Evolutionary conservation across 2,888 invertebrate genomes (phyloP).

Genomic region (Euplexia lucipara): DNA sequence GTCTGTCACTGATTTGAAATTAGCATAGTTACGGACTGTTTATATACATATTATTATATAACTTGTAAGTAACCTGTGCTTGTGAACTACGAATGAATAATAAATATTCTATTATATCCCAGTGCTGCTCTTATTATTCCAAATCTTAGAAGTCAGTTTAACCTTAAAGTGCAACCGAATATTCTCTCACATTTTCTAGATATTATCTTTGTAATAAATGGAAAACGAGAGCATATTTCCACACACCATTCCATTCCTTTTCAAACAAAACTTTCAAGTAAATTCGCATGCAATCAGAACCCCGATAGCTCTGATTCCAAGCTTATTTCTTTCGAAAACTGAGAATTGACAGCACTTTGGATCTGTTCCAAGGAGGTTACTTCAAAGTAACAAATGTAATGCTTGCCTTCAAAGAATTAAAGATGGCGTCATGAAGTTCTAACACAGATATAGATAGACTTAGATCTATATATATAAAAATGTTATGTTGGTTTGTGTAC

Average conservation of each 20-base stretch:
- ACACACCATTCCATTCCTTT: slow-evolving; percentile 30
- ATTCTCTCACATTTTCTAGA: background rate
- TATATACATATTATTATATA: no score
- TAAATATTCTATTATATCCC: no score
- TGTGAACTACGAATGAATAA: no score
- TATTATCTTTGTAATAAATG: slow-evolving; percentile 15
- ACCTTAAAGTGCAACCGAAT: slow-evolving; percentile 1
- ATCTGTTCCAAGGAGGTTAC: slow-evolving; percentile 59
- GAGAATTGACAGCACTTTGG: slow-evolving; percentile 62
- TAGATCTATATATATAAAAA: no score
- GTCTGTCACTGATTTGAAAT: no score
- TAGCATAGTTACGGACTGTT: no score
- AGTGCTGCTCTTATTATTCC: background rate
- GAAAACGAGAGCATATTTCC: background rate
- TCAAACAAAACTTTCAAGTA: slow-evolving; percentile 31
- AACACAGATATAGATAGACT: slow-evolving; percentile 2
- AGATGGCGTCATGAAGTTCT: slow-evolving; percentile 27
- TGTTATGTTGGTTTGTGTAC: no score
- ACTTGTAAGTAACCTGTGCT: no score
- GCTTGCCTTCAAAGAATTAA: slow-evolving; percentile 33
- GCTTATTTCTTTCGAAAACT: slow-evolving; percentile 46
- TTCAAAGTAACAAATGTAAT: slow-evolving; percentile 44
- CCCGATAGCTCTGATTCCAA: slow-evolving; percentile 35
- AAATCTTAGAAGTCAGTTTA: background rate
- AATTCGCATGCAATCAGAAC: slow-evolving; percentile 50